These are phyloP conservation scores for Hydrochoerus hydrochaeris DNA, from an alignment of 2,113 vertebrate genomes.

Conservation along the genomic window DNA sequence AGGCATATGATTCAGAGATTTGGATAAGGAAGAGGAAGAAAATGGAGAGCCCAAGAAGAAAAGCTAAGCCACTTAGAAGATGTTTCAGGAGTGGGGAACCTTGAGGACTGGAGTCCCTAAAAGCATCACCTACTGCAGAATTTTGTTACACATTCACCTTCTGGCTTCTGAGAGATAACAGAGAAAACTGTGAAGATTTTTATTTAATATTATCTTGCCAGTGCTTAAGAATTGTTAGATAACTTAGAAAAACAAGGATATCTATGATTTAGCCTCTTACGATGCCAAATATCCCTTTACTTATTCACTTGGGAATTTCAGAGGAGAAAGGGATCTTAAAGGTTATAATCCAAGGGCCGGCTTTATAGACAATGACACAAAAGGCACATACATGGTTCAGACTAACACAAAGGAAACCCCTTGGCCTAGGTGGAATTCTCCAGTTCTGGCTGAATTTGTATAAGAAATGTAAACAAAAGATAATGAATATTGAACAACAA, in stretches of 20 bases:
- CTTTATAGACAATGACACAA: not conserved
- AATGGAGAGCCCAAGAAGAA: not conserved
- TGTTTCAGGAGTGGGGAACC: not conserved
- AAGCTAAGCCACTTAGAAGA: not conserved
- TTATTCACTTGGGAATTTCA: not conserved
- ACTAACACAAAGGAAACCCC: not conserved
- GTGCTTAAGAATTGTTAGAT: not conserved
- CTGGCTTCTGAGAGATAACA: not conserved
- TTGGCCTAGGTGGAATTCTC: not conserved
- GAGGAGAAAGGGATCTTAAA: not conserved
- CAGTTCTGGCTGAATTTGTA: not conserved
- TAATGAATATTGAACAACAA: not conserved
- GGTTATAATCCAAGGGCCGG: not conserved
- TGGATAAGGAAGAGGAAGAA: not conserved
- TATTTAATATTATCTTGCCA: not conserved
- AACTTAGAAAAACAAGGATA: not conserved
- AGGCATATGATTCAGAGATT: not conserved
- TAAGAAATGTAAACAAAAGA: not conserved
- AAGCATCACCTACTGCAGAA: not conserved
- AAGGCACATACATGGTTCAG: not conserved
- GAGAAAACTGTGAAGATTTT: not conserved
- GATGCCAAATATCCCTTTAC: not conserved
- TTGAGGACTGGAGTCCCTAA: not conserved
- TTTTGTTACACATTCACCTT: not conserved
- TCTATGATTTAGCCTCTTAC: not conserved